phyloP scores from a whole-genome alignment of 2,888 invertebrate species.

The Nephrotoma guestfalica region DNA sequence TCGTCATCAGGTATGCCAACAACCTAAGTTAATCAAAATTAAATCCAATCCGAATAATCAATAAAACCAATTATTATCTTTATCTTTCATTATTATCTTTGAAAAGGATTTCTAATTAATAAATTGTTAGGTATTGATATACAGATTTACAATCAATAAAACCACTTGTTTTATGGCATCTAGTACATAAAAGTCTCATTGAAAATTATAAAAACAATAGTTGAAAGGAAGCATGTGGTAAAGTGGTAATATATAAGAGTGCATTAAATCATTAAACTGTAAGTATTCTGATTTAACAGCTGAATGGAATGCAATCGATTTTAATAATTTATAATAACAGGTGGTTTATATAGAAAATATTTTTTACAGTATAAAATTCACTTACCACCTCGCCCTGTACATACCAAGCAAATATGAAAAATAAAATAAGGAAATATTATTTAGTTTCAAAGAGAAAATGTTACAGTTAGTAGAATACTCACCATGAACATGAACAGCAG shows the following conservation, averaged over 20 bases:
- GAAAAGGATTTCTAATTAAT: too few relatives aligned
- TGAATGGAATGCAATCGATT: not conserved
- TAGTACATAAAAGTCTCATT: too few relatives aligned
- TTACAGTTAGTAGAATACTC: conserved; percentile 19
- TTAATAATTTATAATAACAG: conserved; percentile 4
- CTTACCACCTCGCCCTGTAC: conserved; percentile 31
- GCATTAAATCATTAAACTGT: not conserved
- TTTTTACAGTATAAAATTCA: conserved; percentile 9
- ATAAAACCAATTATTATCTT: too few relatives aligned
- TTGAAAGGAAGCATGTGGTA: not conserved
- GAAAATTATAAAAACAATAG: not conserved
- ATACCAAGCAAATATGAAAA: not conserved
- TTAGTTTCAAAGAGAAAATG: not conserved
- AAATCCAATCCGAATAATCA: too few relatives aligned
- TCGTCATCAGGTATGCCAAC: too few relatives aligned
- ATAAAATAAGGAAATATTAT: not conserved
- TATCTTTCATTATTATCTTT: too few relatives aligned
- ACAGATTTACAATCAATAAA: too few relatives aligned
- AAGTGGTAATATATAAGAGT: not conserved
- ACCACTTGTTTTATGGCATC: too few relatives aligned
- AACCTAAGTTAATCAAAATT: too few relatives aligned
- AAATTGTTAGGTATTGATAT: too few relatives aligned
- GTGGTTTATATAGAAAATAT: not conserved
- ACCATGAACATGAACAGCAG: conserved; percentile 59
- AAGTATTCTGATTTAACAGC: not conserved